Evolutionary conservation across 2,113 vertebrate genomes (phyloP), one percentile per base, ranked within the genome.

Genomic region (Vireo altiloquus): DNA sequence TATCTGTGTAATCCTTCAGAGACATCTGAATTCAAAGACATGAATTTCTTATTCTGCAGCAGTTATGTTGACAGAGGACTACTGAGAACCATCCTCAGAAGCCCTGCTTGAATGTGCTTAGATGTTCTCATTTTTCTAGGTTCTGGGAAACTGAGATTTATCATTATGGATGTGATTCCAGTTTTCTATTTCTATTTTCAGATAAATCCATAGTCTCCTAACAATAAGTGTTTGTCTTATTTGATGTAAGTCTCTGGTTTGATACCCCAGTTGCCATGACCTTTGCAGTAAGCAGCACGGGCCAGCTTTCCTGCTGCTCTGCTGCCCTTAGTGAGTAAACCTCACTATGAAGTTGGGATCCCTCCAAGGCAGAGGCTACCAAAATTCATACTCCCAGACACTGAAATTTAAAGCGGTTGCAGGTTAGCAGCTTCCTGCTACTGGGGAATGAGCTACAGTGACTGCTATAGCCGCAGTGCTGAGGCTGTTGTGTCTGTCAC

Each of bases 1-100:
- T 54, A 65, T 60, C 86, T 39, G 8, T 40, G 59, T 53, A 87
- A 96, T 93, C 61, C 82, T 91, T 94, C 76, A 78, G 78, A 87
- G 83, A 90, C 84, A 90, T 77, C 47, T 87, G 78, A 95, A 91
- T 82, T 95, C 85, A 95, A 95, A 97, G 49, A 77, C 16, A 59
- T 7, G 1, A 95, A 88, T 90, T 90, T 71, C 56, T 85, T 65
- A 76, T 94, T 75, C 59, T 89, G 60, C 50, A 86, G 88, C 30
- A n/a, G 17, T 87, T 82, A n/a, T 39, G 40, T 61, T 82, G 44
- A 68, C 46, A 79, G 57, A 80, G 37, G 47, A 52, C 56, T 79
- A 19, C n/a, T 64, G 69, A 87, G 61, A 91, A 71, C 40, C 33
- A 65, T 56, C 16, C 86, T 72, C 49, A 33, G n/a, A 79, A 91